These are phyloP conservation scores for Limnothrissa miodon DNA, from an alignment of 2,113 vertebrate species.

Conservation along the genomic window DNA sequence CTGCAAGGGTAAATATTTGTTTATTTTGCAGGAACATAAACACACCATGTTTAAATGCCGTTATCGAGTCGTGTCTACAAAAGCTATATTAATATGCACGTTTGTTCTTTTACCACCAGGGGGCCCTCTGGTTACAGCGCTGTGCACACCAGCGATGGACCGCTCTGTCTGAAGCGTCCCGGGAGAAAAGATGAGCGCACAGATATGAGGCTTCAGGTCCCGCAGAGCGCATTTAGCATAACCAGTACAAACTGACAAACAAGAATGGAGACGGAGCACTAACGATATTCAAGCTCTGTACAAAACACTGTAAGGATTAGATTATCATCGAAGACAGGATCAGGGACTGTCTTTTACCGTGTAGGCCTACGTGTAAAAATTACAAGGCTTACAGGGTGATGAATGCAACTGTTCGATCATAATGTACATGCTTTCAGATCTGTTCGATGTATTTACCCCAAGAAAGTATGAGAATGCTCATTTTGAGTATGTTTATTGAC, in stretches of 20 bases:
- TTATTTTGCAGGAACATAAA: neutral
- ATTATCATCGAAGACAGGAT: neutral
- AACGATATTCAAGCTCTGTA: neutral
- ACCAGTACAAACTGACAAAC: neutral
- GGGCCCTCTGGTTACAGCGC: conserved; percentile 5
- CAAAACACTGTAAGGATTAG: conserved; percentile 9
- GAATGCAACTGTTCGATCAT: neutral
- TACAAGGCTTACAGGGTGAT: neutral
- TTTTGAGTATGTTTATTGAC: neutral
- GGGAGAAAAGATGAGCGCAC: neutral
- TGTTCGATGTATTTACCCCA: neutral
- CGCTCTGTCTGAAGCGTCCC: neutral
- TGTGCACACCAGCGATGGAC: neutral
- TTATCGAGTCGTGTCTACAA: neutral
- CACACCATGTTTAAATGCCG: neutral
- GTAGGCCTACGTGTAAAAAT: neutral
- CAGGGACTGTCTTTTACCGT: neutral
- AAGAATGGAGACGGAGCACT: neutral
- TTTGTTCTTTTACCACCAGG: neutral
- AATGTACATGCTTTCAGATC: neutral
- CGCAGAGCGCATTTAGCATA: neutral
- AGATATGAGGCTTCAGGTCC: neutral
- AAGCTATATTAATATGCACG: neutral
- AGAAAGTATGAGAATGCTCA: neutral
- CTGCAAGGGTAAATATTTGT: conserved; percentile 21